Conservation (phyloP, 2,797 vertebrate species). For the Manis crassicaudata region DNA sequence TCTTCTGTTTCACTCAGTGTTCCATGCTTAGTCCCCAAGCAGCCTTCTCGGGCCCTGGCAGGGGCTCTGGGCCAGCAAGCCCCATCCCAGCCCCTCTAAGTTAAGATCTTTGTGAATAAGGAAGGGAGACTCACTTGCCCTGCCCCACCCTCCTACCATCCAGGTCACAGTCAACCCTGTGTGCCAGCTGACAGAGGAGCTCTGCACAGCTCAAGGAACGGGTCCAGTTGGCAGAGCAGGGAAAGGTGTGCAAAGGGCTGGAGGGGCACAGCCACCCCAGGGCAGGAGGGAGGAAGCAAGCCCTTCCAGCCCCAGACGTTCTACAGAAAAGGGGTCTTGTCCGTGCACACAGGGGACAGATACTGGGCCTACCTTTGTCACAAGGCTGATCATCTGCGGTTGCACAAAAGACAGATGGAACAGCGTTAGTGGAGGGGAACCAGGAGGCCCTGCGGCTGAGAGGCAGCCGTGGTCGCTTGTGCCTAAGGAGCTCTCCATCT, state of each 20-base stretch:
- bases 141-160: neutral
- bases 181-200: neutral
- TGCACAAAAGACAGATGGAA: conserved; percentile 90
- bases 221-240: neutral
- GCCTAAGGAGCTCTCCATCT: conserved; percentile 48
- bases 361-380: conserved; percentile 92
- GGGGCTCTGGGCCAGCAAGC: neutral
- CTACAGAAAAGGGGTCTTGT: neutral
- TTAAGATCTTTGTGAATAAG: neutral
- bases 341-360: neutral
- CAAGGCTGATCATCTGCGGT: conserved; percentile 93
- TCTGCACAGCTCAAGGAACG: neutral
- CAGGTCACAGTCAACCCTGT: neutral
- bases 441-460: conserved; percentile 51
- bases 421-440: conserved; percentile 78
- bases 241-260: neutral
- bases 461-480: conserved; percentile 35
- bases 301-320: neutral
- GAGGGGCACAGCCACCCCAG: conserved; percentile 70
- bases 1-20: neutral
- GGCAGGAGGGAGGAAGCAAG: neutral
- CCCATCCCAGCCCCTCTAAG: neutral
- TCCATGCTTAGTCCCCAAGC: neutral
- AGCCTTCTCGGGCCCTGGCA: neutral
- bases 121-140: neutral